Evolutionary conservation across 1,140 invertebrate species (phyloP).

Genomic region (Leptinotarsa lineolata): DNA sequence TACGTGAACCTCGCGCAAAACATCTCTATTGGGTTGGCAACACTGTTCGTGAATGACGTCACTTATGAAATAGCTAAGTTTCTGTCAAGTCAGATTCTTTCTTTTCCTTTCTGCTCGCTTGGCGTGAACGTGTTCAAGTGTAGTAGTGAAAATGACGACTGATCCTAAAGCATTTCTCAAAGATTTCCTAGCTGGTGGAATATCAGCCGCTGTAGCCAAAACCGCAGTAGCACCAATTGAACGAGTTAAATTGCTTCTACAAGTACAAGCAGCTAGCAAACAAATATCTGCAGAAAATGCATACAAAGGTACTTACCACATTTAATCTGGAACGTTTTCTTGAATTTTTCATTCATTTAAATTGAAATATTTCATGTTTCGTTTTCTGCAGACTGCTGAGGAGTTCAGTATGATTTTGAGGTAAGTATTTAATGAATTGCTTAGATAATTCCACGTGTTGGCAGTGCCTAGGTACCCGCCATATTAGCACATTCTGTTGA

Average conservation of each 20-base stretch:
- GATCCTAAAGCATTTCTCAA: constrained; percentile 74
- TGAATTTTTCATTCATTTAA: neutral
- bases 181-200: constrained; percentile 84
- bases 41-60: neutral
- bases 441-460: no score
- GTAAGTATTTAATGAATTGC: no score
- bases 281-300: constrained; percentile 77
- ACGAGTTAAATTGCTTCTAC: constrained; percentile 86
- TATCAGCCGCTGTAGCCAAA: constrained; percentile 86
- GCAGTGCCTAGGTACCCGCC: no score
- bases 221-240: constrained; percentile 88
- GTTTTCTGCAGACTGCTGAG: neutral
- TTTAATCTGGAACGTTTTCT: neutral
- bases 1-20: no score
- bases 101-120: constrained; percentile 9
- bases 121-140: constrained; percentile 18
- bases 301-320: constrained; percentile 73
- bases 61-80: neutral
- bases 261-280: constrained; percentile 84
- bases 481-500: no score
- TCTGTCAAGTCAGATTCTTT: constrained; percentile 3
- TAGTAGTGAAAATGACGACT: constrained; percentile 33
- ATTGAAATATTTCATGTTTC: neutral
- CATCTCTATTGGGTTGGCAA: neutral
- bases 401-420: neutral